Base-by-base conservation (phyloP, 2,113 vertebrate genomes). In the Emydocephalus ijimae region DNA sequence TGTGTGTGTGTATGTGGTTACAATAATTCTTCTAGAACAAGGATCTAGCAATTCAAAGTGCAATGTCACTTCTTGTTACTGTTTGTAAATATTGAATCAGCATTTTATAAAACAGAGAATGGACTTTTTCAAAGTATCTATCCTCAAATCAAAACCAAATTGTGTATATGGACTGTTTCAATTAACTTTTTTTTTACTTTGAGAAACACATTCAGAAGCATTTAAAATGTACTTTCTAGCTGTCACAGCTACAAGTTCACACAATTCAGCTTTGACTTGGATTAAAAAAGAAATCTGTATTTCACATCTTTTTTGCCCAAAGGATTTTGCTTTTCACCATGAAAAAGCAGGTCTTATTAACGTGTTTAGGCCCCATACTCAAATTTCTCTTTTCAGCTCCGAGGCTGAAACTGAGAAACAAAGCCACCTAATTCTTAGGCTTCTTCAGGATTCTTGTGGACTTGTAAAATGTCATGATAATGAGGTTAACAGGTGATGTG, bases 11-110 rank as follows among this genome's bases (percentile, higher is more conserved):
- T 7, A 1, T 61, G 59, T 94, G 7, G 89, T 91, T 96, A 94
- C 89, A 95, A 95, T 96, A 95, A 93, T 92, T 96, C 93, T 93
- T 87, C 48, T 93, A 90, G 93, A 97, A 93, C 74, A 96, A 93
- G 91, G 26, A 94, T 85, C 88, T 94, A 91, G 91, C 94, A 94
- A 95, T 96, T 97, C 94, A 92, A 92, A 96, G 92, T 23, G 86
- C 88, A 89, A 89, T 45, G 92, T 94, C 93, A 93, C 91, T 92
- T 48, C 92, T 94, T 96, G 88, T 95, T 96, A 94, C 91, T 92
- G 92, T 93, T 90, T 95, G 94, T 95, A 97, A 95, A 97, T 96
- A 3, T 45, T 95, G 94, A 91, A 96, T 90, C 12, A 91, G 91
- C 93, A 92, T 61, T 96, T 97, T 96, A 95, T 91, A 93, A 93